Percentiles rank a stretch among this genome's conserved stretches.
These are phyloP conservation scores for Phoeniculus purpureus DNA, from an alignment of 2,797 vertebrate genomes.

Conservation along the genomic window DNA sequence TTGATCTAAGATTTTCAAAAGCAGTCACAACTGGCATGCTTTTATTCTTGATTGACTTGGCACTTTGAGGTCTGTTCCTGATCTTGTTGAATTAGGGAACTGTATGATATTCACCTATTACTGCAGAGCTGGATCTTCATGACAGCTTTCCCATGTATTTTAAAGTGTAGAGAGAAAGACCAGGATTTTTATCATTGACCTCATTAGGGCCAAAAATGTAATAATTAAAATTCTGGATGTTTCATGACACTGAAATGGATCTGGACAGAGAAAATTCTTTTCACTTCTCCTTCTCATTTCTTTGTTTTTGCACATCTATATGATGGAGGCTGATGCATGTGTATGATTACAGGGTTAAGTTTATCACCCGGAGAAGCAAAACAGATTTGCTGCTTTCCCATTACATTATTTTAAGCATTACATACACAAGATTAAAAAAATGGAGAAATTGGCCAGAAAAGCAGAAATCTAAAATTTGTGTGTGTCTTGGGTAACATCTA, in stretches of 20 bases:
- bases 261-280: not conserved
- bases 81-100: not conserved
- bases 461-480: not conserved
- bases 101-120: accelerated
- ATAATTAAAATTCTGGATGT: not conserved
- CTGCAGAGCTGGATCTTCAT: not conserved
- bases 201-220: not conserved
- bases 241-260: not conserved
- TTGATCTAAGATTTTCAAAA: not conserved
- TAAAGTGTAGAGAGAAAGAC: accelerated
- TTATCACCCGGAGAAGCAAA: not conserved
- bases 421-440: not conserved
- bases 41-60: not conserved
- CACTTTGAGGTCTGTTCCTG: not conserved
- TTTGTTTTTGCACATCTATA: not conserved
- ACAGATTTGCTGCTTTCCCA: not conserved
- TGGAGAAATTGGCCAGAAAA: not conserved
- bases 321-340: not conserved
- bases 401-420: not conserved
- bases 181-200: not conserved
- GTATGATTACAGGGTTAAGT: not conserved
- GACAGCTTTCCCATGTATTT: not conserved
- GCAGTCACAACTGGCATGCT: not conserved
- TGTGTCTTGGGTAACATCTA: not conserved
- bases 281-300: not conserved